phyloP scores from a whole-genome alignment of 2,888 invertebrate species.

The Agrotis exclamationis region DNA sequence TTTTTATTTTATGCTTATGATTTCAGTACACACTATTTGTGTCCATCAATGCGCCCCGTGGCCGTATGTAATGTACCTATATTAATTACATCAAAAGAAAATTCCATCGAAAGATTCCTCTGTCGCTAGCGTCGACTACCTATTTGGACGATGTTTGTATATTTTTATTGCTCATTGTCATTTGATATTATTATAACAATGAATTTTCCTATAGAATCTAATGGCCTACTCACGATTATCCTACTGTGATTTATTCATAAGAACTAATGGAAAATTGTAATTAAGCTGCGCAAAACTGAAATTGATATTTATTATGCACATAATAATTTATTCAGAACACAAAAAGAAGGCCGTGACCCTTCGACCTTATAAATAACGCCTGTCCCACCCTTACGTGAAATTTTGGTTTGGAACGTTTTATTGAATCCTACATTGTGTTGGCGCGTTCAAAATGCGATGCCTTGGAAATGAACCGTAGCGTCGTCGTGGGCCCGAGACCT shows the following conservation, averaged over 20 bases:
- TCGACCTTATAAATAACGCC: constrained; percentile 44
- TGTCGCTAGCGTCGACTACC: no score
- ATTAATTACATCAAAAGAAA: no score
- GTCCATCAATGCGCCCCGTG: background rate
- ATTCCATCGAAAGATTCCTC: no score
- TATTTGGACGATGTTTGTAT: no score
- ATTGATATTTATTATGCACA: constrained; percentile 41
- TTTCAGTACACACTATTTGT: constrained; percentile 14
- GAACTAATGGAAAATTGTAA: constrained; percentile 28
- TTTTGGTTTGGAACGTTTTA: constrained; percentile 35
- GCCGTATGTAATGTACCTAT: background rate
- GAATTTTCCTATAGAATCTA: constrained; percentile 1
- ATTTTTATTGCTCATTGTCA: background rate
- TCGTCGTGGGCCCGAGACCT: constrained; percentile 64
- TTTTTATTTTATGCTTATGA: constrained; percentile 28
- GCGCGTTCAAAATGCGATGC: constrained; percentile 62
- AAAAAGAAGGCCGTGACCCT: constrained; percentile 43
- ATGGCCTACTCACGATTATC: constrained; percentile 1
- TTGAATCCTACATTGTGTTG: constrained; percentile 56
- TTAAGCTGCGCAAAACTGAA: constrained; percentile 37
- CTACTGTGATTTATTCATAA: constrained; percentile 23
- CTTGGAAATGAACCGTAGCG: constrained; percentile 60
- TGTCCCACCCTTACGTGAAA: constrained; percentile 32
- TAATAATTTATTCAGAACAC: constrained; percentile 41
- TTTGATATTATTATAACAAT: background rate